These are phyloP conservation scores for Toxotes lorentzi DNA, from an alignment of 2,797 vertebrate species.

Conservation along the genomic window DNA sequence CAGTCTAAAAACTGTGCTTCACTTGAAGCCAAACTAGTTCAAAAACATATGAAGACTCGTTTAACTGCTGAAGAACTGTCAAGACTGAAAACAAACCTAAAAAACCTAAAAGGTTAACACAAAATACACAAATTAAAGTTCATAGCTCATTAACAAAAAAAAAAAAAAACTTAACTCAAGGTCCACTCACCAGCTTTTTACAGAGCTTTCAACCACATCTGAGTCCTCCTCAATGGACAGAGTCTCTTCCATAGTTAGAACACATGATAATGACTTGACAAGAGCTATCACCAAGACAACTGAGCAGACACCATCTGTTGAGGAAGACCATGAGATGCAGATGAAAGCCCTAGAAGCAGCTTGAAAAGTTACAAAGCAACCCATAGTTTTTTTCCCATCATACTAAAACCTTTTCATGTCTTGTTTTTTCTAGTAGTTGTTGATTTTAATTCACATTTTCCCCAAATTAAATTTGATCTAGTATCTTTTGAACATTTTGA, in stretches of 20 bases:
- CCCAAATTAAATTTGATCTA: not conserved
- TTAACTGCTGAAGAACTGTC: not conserved
- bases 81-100: not conserved
- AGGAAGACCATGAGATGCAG: not conserved
- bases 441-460: slow-evolving; percentile 3
- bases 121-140: too few species aligned
- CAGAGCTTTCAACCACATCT: not conserved
- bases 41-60: not conserved
- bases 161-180: not conserved
- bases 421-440: not conserved
- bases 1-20: not conserved
- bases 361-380: not conserved
- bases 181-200: not conserved
- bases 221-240: not conserved
- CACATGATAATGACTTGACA: not conserved
- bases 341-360: not conserved
- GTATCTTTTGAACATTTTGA: not conserved
- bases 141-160: too few species aligned
- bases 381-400: not conserved
- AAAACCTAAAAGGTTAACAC: too few species aligned
- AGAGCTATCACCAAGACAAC: not conserved
- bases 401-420: not conserved
- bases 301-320: not conserved
- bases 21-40: not conserved
- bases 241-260: not conserved